Base-by-base conservation (phyloP, 2,888 invertebrate species). In the Acleris emargana region DNA sequence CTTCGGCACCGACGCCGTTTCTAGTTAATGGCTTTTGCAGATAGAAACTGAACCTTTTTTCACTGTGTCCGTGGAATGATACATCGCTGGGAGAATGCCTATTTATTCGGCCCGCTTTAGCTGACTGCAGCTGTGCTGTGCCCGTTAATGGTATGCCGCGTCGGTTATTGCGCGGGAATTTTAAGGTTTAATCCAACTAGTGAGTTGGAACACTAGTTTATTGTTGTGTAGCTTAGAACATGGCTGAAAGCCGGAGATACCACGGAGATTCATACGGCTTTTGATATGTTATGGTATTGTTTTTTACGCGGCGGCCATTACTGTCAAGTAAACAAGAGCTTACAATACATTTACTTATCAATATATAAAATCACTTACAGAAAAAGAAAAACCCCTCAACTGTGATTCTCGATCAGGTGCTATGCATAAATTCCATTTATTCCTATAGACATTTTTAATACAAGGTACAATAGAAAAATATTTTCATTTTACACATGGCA, bases 11-110 rank as follows among this genome's bases (percentile, higher is more conserved):
- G 54, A 42, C 43, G 45, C 57, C 43, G 57, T 43, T 57, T 57
- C 57, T 45, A 45, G 57, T 57, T 57, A 57, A 57, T 57, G 57
- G 57, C 57, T 57, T 57, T 57, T 28, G 57, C 57, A 57, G 57
- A 57, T 57, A 57, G 57, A 57, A 45, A 57, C 11, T 57, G 57
- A 25, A 45, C 57, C 57, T 57, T 57, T 57, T 57, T 57, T 57
- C 45, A 38, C 45, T 25, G 57, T 25, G 57, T 32, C 45, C 57
- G n/a, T 25, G 45, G 57, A 57, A 57, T 57, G 57, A 57, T 57
- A 45, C 57, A 57, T 57, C 45, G 57, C 45, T 25, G 45, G 57
- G 45, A 54, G 20, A 54, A 38, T 54, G 57, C 57, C 57, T 57
- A 57, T 57, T 57, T 57, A 17, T 57, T 51, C 43, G 45, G 45